Conservation (phyloP, 2,888 invertebrate species). For the Plebejus anna region DNA sequence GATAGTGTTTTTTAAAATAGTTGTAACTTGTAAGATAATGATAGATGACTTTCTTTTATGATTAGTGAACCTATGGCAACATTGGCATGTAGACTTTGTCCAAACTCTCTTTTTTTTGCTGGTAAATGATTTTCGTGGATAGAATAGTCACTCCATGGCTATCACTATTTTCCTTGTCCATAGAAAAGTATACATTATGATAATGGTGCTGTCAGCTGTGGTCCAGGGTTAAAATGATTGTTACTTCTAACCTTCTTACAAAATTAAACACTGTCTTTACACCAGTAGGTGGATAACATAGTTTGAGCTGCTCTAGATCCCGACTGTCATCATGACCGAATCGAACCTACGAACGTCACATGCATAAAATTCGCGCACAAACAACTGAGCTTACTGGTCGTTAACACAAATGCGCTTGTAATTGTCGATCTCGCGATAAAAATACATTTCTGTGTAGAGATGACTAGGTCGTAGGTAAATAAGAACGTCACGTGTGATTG, state of each 20-base stretch:
- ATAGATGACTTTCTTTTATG: background rate
- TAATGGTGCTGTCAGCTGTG: background rate
- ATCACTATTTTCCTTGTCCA: background rate
- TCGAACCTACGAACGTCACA: background rate
- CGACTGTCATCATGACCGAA: background rate
- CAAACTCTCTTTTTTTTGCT: background rate
- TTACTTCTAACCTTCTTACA: background rate
- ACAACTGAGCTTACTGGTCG: background rate
- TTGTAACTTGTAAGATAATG: background rate
- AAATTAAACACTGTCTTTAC: background rate
- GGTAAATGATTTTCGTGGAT: background rate
- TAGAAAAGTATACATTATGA: background rate
- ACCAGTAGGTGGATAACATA: background rate
- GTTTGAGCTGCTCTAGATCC: background rate
- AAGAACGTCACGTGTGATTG: slow-evolving; percentile 6
- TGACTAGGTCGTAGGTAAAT: slow-evolving; percentile 24
- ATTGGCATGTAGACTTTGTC: background rate
- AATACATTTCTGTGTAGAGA: slow-evolving; percentile 21
- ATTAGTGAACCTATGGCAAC: background rate
- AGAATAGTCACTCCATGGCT: background rate
- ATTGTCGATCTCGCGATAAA: slow-evolving; percentile 21
- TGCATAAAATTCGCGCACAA: background rate
- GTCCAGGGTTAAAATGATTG: background rate
- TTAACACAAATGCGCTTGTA: slow-evolving; percentile 5
- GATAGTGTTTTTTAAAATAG: background rate